Evolutionary conservation across 2,888 invertebrate species (phyloP).

Genomic region (Oscheius sp.): DNA sequence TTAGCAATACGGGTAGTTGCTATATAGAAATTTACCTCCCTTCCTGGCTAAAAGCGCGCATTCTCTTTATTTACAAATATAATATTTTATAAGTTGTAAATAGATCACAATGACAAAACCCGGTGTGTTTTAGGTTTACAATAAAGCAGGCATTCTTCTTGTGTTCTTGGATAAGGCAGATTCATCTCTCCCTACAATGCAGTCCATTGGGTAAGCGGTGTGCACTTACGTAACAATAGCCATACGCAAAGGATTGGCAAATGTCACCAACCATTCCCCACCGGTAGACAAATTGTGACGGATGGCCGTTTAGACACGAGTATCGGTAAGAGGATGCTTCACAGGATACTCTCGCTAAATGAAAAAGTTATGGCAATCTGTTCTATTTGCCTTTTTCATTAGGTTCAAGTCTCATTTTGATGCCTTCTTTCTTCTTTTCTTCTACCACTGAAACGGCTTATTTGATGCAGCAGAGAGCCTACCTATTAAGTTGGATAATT

Average conservation of each 20-base stretch:
- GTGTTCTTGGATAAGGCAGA: constrained; percentile 46
- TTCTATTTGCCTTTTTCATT: constrained; percentile 18
- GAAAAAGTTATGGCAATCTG: neutral
- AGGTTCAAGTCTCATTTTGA: neutral
- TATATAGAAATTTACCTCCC: no score
- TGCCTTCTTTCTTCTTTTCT: neutral
- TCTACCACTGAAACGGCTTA: no score
- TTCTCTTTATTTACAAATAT: no score
- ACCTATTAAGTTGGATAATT: no score
- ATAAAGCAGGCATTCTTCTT: constrained; percentile 47
- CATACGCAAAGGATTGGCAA: constrained; percentile 53
- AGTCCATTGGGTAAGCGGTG: neutral
- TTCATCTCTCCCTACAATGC: constrained; percentile 47
- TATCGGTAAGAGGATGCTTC: constrained; percentile 39
- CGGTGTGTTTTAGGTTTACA: constrained; percentile 17
- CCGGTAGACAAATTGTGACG: constrained; percentile 53
- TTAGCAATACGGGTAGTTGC: no score
- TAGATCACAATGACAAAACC: neutral
- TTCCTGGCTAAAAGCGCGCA: no score
- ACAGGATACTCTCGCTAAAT: constrained; percentile 41
- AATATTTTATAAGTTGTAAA: neutral
- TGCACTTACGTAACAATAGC: constrained; percentile 49
- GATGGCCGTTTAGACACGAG: constrained; percentile 40
- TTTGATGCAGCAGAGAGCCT: no score
- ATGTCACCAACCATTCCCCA: constrained; percentile 49